Conservation (phyloP, 2,797 vertebrate genomes). For the Tadarida brasiliensis region DNA sequence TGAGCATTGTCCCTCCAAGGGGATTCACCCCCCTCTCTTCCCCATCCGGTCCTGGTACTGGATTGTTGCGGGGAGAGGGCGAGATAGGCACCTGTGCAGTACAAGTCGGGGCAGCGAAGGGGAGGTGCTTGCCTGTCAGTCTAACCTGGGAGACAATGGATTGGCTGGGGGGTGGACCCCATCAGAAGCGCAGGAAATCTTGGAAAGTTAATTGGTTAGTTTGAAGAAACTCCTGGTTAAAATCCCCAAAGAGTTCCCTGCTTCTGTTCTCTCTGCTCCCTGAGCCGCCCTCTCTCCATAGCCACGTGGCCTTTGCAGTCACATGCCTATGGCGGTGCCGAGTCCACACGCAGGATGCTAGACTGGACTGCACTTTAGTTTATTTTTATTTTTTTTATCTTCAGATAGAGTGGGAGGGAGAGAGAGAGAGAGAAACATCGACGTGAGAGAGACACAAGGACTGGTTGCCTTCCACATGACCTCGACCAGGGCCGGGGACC, state of each 20-base stretch:
- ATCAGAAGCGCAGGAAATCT: not conserved
- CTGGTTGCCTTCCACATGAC: too few relatives aligned
- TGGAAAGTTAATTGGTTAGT: not conserved
- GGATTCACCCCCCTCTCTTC: not conserved
- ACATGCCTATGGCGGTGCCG: not conserved
- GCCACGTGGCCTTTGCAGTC: too few relatives aligned
- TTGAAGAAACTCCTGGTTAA: not conserved
- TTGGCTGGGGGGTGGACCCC: not conserved
- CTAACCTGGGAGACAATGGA: not conserved
- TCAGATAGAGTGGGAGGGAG: too few relatives aligned
- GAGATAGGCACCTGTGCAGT: not conserved
- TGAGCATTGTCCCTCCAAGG: not conserved
- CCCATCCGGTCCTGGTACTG: not conserved
- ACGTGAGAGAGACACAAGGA: too few relatives aligned
- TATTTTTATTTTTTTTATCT: too few relatives aligned
- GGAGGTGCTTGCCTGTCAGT: not conserved
- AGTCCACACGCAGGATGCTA: not conserved
- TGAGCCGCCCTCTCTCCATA: not conserved
- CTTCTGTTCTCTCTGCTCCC: not conserved
- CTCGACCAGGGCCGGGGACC: too few relatives aligned
- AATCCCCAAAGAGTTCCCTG: not conserved
- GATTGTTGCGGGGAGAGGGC: not conserved
- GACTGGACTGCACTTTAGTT: not conserved
- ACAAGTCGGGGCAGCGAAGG: too few relatives aligned
- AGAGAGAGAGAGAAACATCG: too few relatives aligned